A percentile compares a stretch with the other conserved stretches of the same genome.
Conservation (phyloP, 2,797 vertebrate genomes). For the Xerus rutilus region DNA sequence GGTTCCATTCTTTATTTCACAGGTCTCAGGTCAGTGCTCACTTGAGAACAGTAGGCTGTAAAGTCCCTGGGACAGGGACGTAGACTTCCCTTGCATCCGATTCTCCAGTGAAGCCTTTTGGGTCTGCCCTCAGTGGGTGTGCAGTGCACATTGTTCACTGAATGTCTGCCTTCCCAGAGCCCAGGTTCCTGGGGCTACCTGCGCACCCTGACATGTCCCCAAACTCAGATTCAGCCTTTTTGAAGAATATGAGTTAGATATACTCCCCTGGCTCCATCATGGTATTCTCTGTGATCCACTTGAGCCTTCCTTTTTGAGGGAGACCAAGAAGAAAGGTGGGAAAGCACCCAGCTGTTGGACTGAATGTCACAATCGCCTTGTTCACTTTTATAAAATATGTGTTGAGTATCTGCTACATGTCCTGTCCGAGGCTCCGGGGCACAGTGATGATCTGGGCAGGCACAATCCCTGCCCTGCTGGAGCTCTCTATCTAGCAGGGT, state of each 20-base stretch:
- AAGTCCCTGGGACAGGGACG: neutral
- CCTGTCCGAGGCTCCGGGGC: neutral
- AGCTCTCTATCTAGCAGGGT: neutral
- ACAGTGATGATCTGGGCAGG: neutral
- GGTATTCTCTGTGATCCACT: neutral
- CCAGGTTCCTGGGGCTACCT: neutral
- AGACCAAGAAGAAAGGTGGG: neutral
- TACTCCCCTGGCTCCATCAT: neutral
- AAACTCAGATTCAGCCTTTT: neutral
- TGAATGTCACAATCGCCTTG: fast-evolving
- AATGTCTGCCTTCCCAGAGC: neutral
- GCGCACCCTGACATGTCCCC: neutral
- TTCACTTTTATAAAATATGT: neutral
- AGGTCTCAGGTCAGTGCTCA: neutral
- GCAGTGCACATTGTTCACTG: neutral
- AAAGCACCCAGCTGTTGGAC: fast-evolving
- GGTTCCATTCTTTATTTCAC: neutral
- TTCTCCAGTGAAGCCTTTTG: neutral
- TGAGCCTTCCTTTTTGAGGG: neutral
- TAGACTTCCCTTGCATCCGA: neutral
- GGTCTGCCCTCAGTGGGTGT: neutral
- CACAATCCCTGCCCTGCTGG: neutral
- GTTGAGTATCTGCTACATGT: neutral
- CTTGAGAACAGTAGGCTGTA: neutral
- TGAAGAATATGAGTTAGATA: neutral